phyloP scores from a whole-genome alignment of 2,113 vertebrate genomes.

The Hystrix brachyura region DNA sequence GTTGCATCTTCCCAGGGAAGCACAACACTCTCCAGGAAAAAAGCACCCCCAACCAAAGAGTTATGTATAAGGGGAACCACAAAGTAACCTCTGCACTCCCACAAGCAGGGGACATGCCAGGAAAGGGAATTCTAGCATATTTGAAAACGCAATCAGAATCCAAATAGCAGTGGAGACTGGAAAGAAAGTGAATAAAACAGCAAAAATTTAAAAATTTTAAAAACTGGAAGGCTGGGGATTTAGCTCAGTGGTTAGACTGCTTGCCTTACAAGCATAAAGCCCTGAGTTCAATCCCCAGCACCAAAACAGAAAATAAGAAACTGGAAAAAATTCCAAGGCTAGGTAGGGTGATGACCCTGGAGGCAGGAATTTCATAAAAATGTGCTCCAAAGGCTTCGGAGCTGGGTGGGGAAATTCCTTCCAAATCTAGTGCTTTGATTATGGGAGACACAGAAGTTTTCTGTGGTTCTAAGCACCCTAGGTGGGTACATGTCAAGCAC shows the following conservation, averaged over 20 bases:
- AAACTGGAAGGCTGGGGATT: no score
- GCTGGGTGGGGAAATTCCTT: constrained; percentile 29
- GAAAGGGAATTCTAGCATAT: not conserved
- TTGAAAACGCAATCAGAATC: constrained; percentile 18
- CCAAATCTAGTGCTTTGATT: not conserved
- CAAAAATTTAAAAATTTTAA: not conserved
- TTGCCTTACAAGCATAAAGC: no score
- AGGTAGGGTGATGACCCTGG: not conserved
- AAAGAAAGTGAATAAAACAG: constrained; percentile 47
- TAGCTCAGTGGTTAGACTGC: no score
- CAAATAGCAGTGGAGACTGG: not conserved
- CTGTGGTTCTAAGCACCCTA: fast-evolving
- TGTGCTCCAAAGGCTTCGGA: not conserved
- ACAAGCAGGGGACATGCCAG: not conserved
- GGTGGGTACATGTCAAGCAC: not conserved
- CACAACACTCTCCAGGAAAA: not conserved
- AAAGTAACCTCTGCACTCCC: not conserved
- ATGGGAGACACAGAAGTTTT: not conserved
- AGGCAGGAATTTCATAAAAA: constrained; percentile 63
- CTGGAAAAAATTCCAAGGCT: constrained; percentile 41
- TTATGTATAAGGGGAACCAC: not conserved
- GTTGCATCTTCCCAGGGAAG: not conserved
- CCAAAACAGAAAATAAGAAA: not conserved
- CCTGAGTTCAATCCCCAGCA: not conserved
- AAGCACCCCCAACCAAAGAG: not conserved